Percentiles rank a stretch among this genome's conserved stretches.
phyloP scores from a whole-genome alignment of 2,113 vertebrate species.

The Clinocottus analis region DNA sequence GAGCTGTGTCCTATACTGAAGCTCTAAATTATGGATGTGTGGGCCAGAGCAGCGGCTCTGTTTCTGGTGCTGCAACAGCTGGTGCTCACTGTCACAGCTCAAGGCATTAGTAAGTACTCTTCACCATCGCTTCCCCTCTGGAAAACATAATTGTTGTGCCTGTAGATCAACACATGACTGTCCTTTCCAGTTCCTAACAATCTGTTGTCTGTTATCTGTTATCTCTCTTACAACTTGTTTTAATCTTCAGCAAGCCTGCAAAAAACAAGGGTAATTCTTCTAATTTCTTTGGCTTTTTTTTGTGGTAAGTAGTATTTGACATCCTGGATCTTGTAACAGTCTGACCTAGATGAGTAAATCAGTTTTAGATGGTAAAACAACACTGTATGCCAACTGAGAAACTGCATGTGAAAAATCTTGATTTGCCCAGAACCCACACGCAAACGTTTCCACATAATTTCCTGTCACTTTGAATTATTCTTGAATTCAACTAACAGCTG shows the following conservation, averaged over 20 bases:
- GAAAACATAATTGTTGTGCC: constrained; percentile 19
- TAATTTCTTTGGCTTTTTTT: constrained; percentile 19
- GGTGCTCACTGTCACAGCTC: constrained; percentile 73
- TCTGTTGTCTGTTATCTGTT: constrained; percentile 7
- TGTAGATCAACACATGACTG: background rate
- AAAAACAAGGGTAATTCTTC: background rate
- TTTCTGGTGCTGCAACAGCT: constrained; percentile 85
- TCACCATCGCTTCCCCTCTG: background rate
- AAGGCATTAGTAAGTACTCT: constrained; percentile 87
- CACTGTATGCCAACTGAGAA: constrained; percentile 34
- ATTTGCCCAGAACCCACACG: constrained; percentile 42
- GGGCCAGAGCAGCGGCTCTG: constrained; percentile 73
- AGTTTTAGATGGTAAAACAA: constrained; percentile 14
- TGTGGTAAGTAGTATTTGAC: constrained; percentile 14
- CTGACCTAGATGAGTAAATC: constrained; percentile 35
- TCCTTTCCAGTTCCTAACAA: background rate
- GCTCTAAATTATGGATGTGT: constrained; percentile 73
- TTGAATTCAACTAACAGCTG: constrained; percentile 21
- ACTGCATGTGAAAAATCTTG: constrained; percentile 22
- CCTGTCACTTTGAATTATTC: constrained; percentile 45
- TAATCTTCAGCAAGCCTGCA: constrained; percentile 1
- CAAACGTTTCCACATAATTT: constrained; percentile 43
- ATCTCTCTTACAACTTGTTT: background rate
- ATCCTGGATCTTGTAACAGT: constrained; percentile 1
- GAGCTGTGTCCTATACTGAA: constrained; percentile 27